A percentile compares a stretch with the other conserved stretches of the same genome.
Conservation (phyloP, 64 coral and sea anemone genomes). For the Porites australiensis region DNA sequence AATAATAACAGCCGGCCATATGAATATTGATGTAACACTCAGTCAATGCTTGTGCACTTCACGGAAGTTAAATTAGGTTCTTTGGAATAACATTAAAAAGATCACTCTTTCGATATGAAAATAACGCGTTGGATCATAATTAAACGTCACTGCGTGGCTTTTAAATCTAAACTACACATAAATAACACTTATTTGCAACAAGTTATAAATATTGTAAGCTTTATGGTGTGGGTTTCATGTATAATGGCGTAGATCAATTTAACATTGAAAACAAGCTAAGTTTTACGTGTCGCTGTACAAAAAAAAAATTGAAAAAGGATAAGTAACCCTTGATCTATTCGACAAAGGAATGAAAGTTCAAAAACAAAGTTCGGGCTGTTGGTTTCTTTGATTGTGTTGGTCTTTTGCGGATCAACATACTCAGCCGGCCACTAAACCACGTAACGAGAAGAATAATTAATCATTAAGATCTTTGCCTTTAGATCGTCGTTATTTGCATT, state of each 20-base stretch:
- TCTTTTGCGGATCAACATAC: constrained; percentile 26
- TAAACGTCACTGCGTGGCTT: background rate
- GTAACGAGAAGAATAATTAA: constrained; percentile 2
- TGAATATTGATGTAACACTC: background rate
- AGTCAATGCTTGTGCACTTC: background rate
- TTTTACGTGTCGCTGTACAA: too few relatives aligned
- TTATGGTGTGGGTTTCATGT: background rate
- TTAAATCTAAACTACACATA: background rate
- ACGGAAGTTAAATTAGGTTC: background rate
- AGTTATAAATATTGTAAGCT: background rate
- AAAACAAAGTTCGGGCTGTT: too few relatives aligned
- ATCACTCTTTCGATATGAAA: too few relatives aligned
- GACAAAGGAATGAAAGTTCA: too few relatives aligned
- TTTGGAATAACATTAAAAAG: too few relatives aligned
- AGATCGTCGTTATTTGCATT: constrained; percentile 23
- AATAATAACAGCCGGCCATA: background rate
- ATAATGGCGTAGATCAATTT: background rate
- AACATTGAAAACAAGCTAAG: background rate
- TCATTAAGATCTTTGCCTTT: background rate
- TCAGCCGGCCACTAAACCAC: background rate
- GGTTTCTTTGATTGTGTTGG: background rate
- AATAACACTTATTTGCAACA: background rate
- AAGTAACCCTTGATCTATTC: background rate
- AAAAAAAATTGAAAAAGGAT: too few relatives aligned
- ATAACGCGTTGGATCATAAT: background rate